A percentile compares a stretch with the other conserved stretches of the same genome.
phyloP scores from a whole-genome alignment of 2,888 invertebrate genomes.

The Abscondita cerata region DNA sequence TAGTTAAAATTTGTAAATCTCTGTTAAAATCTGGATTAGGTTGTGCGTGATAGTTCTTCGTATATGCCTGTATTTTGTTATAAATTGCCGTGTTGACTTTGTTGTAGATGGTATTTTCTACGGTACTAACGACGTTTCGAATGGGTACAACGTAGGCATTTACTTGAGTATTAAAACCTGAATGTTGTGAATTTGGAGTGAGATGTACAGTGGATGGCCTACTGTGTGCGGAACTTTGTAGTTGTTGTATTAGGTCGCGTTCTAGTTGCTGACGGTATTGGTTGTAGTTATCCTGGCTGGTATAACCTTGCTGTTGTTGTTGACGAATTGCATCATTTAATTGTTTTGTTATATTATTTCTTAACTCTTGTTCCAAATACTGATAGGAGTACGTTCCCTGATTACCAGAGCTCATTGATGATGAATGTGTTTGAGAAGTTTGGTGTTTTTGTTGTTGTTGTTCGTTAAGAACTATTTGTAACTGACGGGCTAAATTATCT shows the following conservation, averaged over 20 bases:
- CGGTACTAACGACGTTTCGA: constrained; percentile 49
- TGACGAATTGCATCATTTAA: constrained; percentile 49
- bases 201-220: constrained; percentile 13
- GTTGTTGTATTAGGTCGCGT: constrained; percentile 2
- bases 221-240: background rate
- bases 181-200: constrained; percentile 24
- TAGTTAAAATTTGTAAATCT: constrained; percentile 48
- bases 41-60: constrained; percentile 29
- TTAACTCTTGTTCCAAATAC: constrained; percentile 50
- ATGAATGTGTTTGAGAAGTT: constrained; percentile 15
- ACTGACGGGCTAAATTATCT: constrained; percentile 49
- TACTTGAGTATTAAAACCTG: constrained; percentile 8
- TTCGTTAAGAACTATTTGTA: constrained; percentile 45
- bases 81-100: constrained; percentile 48
- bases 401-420: constrained; percentile 7
- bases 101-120: constrained; percentile 50
- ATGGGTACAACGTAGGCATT: constrained; percentile 35
- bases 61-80: constrained; percentile 43
- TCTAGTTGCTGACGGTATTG: constrained; percentile 1
- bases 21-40: constrained; percentile 41
- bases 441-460: constrained; percentile 34
- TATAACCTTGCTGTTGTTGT: constrained; percentile 45
- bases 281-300: background rate
- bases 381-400: constrained; percentile 32
- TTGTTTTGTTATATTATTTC: constrained; percentile 50